Percentiles rank a stretch among this genome's conserved stretches.
Evolutionary conservation across 2,888 invertebrate species (phyloP).

Genomic region (Baronia brevicornis): DNA sequence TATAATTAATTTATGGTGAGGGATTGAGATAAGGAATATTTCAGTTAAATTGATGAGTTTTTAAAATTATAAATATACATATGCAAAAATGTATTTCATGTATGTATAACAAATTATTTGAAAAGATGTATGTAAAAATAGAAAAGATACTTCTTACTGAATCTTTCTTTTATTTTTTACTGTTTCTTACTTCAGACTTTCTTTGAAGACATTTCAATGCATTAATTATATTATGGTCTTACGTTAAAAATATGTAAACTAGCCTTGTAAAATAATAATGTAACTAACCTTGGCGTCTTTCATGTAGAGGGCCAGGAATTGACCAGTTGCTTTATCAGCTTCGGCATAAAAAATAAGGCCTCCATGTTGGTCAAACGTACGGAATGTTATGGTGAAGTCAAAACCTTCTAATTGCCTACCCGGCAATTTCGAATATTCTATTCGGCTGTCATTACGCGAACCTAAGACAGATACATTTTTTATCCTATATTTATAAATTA

Average conservation of each 20-base stretch:
- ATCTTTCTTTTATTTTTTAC: too few species aligned
- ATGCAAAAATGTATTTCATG: too few species aligned
- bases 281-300: conserved; percentile 79
- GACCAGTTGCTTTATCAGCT: conserved; percentile 74
- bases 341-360: conserved; percentile 90
- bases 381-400: conserved; percentile 86
- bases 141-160: too few species aligned
- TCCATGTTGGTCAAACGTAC: conserved; percentile 81
- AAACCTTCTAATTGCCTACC: conserved; percentile 79
- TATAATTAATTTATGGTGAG: too few species aligned
- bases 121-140: too few species aligned
- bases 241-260: not conserved
- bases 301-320: conserved; percentile 85
- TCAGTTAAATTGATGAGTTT: too few species aligned
- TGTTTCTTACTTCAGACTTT: too few species aligned
- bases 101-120: too few species aligned
- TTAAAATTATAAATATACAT: too few species aligned
- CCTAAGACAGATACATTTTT: conserved; percentile 50
- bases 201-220: too few species aligned
- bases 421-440: conserved; percentile 80
- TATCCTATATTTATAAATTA: conserved; percentile 5
- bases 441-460: conserved; percentile 79
- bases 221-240: too few species aligned
- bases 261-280: not conserved
- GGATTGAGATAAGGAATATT: too few species aligned